phyloP scores from a whole-genome alignment of 1,140 invertebrate genomes.

The Lysiphlebus fabarum region DNA sequence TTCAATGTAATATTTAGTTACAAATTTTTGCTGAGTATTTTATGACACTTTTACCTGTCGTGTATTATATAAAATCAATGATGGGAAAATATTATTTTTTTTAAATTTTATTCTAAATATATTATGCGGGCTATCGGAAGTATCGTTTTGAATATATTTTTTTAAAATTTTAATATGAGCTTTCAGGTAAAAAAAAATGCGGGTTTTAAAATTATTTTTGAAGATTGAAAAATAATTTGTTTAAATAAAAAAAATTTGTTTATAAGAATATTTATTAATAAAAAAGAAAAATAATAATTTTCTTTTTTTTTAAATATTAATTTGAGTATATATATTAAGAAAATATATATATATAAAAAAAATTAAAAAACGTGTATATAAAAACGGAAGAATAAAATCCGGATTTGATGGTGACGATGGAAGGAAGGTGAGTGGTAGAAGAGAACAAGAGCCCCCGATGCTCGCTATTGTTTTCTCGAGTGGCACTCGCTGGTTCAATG shows the following conservation, averaged over 20 bases:
- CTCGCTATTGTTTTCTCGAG: constrained; percentile 55
- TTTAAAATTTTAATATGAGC: background rate
- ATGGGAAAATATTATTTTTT: background rate
- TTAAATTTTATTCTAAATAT: background rate
- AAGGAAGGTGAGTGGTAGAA: constrained; percentile 26
- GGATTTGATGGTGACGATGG: constrained; percentile 48
- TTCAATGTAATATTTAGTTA: no score
- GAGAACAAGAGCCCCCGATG: constrained; percentile 46
- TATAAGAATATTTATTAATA: constrained; percentile 2
- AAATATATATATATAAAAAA: background rate
- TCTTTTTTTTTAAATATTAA: background rate
- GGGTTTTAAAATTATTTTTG: constrained; percentile 18
- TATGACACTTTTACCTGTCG: constrained; percentile 1
- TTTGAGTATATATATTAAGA: no score
- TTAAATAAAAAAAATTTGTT: background rate
- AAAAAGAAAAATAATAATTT: no score
- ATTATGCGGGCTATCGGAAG: constrained; percentile 49
- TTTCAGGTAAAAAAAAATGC: constrained; percentile 25
- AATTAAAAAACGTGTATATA: background rate
- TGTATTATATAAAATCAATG: constrained; percentile 3
- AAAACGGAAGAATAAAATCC: constrained; percentile 34
- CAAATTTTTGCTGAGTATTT: background rate
- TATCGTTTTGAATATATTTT: constrained; percentile 37
- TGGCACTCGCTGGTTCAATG: constrained; percentile 55
- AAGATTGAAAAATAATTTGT: background rate